phyloP scores from a whole-genome alignment of 1,140 invertebrate species.

The Bombus fervidus region DNA sequence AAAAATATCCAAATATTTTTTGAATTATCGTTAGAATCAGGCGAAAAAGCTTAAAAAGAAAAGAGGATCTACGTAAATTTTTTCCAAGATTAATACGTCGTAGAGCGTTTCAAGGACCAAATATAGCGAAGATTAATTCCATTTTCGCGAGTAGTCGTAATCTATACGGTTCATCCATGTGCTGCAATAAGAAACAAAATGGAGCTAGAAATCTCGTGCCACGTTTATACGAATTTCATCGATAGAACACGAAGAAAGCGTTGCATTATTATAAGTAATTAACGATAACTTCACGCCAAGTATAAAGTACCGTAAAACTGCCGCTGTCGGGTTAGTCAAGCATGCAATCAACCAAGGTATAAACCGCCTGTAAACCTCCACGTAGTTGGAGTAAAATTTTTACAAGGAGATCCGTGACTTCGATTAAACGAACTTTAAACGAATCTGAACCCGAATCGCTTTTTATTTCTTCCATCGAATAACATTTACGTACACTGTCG shows the following conservation, averaged over 20 bases:
- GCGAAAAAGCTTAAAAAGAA: too few relatives aligned
- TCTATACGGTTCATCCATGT: background rate
- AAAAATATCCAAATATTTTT: background rate
- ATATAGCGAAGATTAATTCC: background rate
- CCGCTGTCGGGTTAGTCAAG: background rate
- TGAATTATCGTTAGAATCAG: too few relatives aligned
- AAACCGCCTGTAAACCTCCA: constrained; percentile 17
- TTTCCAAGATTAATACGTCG: background rate
- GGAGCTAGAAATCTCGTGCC: constrained; percentile 17
- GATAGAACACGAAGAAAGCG: background rate
- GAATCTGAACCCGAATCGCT: background rate
- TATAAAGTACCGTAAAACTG: constrained; percentile 54
- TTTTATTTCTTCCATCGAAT: background rate
- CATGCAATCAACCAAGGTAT: constrained; percentile 32
- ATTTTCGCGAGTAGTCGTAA: background rate
- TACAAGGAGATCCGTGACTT: background rate
- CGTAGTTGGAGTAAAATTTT: constrained; percentile 26
- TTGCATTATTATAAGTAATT: constrained; percentile 53
- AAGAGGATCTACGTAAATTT: background rate
- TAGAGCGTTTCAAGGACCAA: background rate
- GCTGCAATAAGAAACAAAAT: background rate
- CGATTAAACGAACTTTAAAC: constrained; percentile 24
- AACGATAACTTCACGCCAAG: constrained; percentile 49
- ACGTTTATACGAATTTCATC: constrained; percentile 17
- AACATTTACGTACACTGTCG: background rate